Evolutionary conservation across 2,113 vertebrate genomes (phyloP).

Genomic region (Chrysochloris asiatica): DNA sequence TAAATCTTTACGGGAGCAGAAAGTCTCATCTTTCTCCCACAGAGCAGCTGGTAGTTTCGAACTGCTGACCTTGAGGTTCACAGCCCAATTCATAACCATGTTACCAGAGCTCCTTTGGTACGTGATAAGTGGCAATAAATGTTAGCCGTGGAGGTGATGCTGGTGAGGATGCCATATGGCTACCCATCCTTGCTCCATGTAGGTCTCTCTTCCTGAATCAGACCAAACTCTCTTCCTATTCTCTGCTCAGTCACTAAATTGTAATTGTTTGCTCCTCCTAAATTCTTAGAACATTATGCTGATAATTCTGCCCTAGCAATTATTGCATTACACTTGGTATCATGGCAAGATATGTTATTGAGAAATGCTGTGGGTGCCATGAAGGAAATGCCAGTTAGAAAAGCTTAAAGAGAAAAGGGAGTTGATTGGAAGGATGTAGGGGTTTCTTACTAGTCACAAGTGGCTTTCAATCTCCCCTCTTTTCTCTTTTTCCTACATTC

Average conservation of each 20-base stretch:
- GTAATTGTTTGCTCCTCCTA: background rate
- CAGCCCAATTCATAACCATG: no score
- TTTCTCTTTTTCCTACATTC: background rate
- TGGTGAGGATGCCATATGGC: background rate
- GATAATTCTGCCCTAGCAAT: background rate
- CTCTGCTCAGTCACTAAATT: background rate
- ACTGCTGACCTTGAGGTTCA: no score
- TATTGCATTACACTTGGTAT: background rate
- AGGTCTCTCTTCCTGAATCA: background rate
- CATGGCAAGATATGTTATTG: background rate
- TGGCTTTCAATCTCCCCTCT: background rate
- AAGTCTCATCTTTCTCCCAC: no score
- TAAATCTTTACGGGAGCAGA: no score
- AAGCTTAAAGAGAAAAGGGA: background rate
- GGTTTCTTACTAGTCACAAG: background rate
- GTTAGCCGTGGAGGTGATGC: background rate
- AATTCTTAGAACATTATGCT: background rate
- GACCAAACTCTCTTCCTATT: background rate
- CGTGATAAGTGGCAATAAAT: background rate
- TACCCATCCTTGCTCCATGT: no score
- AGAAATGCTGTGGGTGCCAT: background rate
- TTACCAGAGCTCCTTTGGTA: no score
- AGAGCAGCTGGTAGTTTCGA: no score
- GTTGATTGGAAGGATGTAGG: background rate
- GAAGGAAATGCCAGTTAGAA: background rate